Base-by-base conservation (phyloP, 1,140 invertebrate genomes). In the Samia ricini region DNA sequence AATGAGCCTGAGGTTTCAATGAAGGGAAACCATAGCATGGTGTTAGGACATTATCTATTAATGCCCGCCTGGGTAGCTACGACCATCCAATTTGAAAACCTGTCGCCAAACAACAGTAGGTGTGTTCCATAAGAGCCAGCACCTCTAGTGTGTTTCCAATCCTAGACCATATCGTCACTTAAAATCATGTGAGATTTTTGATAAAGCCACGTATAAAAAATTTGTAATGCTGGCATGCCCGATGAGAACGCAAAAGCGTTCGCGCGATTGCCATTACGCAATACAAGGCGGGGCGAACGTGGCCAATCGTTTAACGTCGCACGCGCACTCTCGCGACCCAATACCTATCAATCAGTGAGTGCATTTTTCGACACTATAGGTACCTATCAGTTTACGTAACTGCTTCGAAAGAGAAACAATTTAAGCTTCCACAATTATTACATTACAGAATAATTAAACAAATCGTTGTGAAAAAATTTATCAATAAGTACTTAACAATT, bases 241-340 rank as follows among this genome's bases (percentile, higher is more conserved):
- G 33, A 15, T 3, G 10, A 42, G 8, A 15, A 42, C 4, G 10
- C 15, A 42, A 15, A 3, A 4, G 33, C 8, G 33, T 15, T 15
- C 48, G 36, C 50, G 57, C 58, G 50, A 49, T 24, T 42, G 12
- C n/a, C 33, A 51, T 64, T 64, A 59, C 68, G 71, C 62, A 73
- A 73, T 56, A 63, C 71, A 52, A 71, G 75, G 75, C 75, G 78
- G 69, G 74, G 76, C 78, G 65, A 24, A 48, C 29, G 19, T 74
- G 68, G 63, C 78, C 78, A 81, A 81, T 81, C 73, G 33, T 42
- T 42, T 56, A 69, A 66, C 67, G 55, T 15, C 51, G 21, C 69
- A 63, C 77, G 77, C 75, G 73, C 77, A 71, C 6, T 15, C 33
- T 42, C 33, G 33, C 71, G 19, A 18, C 49, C 26, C 49, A 26